Conservation (phyloP, 2,113 vertebrate species). For the rat (Rattus norvegicus) region GRCr8 NC_086023.1:162201501-162202000, state of each 20-base stretch:
- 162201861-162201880: neutral
- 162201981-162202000: neutral
- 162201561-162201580: neutral
- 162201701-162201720: neutral
- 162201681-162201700: neutral
- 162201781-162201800: neutral
- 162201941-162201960: neutral
- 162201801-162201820: neutral
- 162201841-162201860: neutral
- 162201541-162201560: neutral
- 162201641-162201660: neutral
- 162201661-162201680: neutral
- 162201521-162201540: neutral
- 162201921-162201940: neutral
- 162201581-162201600: neutral
- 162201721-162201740: neutral
- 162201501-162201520: neutral
- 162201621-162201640: neutral
- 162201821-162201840: neutral
- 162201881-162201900: neutral
- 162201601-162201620: neutral
- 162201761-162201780: neutral
- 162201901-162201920: neutral
- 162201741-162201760: neutral
- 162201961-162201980: neutral